Conservation (phyloP, 2,797 vertebrate species). For the Garrulus glandarius region DNA sequence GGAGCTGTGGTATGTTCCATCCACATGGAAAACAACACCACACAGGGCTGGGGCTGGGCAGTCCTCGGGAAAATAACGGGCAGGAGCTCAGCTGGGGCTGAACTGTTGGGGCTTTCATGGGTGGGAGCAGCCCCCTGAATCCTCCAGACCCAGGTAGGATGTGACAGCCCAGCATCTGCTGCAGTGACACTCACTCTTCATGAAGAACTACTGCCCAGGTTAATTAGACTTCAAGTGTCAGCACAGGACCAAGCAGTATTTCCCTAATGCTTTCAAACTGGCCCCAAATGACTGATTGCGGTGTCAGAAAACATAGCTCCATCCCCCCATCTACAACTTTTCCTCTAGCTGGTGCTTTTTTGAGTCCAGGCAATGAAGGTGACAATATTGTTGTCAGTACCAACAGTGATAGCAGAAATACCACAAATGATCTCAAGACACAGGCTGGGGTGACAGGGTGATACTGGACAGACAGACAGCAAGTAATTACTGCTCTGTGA, state of each 20-base stretch:
- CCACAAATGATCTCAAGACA: neutral
- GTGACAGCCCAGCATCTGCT: neutral
- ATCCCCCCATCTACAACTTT: neutral
- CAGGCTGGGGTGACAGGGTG: neutral
- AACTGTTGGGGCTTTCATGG: fast-evolving
- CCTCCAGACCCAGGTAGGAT: neutral
- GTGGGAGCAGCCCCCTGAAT: neutral
- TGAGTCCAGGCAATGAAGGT: neutral
- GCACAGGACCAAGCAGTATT: neutral
- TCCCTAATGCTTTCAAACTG: neutral
- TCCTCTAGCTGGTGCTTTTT: neutral
- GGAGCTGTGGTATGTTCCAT: neutral
- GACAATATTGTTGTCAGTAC: neutral
- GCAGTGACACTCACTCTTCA: fast-evolving
- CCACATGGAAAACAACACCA: neutral
- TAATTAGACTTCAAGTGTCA: neutral
- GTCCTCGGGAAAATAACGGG: neutral
- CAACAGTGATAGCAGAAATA: neutral
- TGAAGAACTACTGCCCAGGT: neutral
- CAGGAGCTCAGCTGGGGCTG: neutral
- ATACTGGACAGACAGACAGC: neutral
- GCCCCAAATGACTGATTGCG: neutral
- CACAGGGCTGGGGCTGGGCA: neutral
- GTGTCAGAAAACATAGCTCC: neutral
- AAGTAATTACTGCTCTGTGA: neutral